Base-by-base conservation (phyloP, 2,113 vertebrate genomes). In the Chaetops frenatus region DNA sequence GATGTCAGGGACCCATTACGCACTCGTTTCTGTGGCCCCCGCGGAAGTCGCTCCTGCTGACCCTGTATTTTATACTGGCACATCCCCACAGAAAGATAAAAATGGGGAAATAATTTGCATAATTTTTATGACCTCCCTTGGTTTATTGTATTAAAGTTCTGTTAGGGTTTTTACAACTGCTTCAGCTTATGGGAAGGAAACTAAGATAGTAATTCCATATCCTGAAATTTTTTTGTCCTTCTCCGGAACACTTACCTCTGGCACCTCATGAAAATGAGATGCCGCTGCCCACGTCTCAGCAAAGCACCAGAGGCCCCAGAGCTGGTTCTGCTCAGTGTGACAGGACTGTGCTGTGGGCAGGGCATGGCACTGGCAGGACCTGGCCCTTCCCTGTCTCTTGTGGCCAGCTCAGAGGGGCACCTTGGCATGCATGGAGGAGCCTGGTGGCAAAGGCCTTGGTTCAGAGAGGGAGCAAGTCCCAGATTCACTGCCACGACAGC, bases 1-100 rank as follows among this genome's bases (percentile, higher is more conserved):
- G 86, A 95, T 64, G 83, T 83, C 62, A 79, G 87, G 94, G 86
- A 77, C 70, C 47, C 91, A n/a, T 92, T 83, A 67, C 56, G 29
- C 66, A 31, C 42, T 25, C 7, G 0, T 42, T 29, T 40, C 45
- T 56, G 25, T 64, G 50, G 73, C 50, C 60, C 18, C 2, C 42
- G 42, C 2, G 3, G 42, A 74, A 60, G 53, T 35, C 7, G 3
- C 47, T 74, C 60, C 4, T 2, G 28, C 54, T 50, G 13, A 54
- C 23, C 66, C 51, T 1, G 0, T 58, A 4, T 90, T 81, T 86
- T 31, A 48, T 65, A 57, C 70, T n/a, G 18, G 44, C 79, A 50
- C 48, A 36, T 67, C 33, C 54, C 62, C 2, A 0, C 21, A 54
- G 81, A 69, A 38, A 70, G 78, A 87, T 20, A n/a, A 71, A 82